Base-by-base conservation (phyloP, 2,888 invertebrate species). In the Agelastica alni region DNA sequence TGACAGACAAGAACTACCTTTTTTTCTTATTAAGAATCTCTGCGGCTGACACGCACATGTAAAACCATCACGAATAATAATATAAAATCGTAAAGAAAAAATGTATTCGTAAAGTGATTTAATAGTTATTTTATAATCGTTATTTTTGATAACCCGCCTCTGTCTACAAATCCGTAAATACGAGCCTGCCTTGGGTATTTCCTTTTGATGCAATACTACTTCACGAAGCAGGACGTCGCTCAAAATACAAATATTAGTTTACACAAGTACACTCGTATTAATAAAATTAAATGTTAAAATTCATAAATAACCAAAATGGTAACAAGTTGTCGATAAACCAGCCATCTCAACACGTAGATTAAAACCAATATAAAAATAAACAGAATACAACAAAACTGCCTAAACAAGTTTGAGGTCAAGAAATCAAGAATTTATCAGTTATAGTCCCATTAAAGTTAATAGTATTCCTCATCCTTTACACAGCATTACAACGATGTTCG, bases 341-440 rank as follows among this genome's bases (percentile, higher is more conserved):
- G 34, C 16, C 14, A 34, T 34, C 34, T 14, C 9, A 39, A 12
- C 20, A 18, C 2, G 18, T 20, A 26, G 9, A 26, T 26, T 7
- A 18, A n/a, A 39, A 39, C 17, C 17, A 39, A 39, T 18, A 39
- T 20, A 39, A 2, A 39, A 7, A 14, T 5, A 16, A 12, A 20
- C 13, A 32, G 1, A 32, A 32, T 13, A 12, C 7, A 32, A 39
- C 20, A 39, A 16, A 39, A 10, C 37, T 10, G 10, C 37, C 45
- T 22, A 46, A 46, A 46, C 46, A 46, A 46, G 46, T 46, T 46
- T 46, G 36, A 36, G 46, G 46, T 46, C 46, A 46, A 26, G 36
- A 46, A 16, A 46, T 36, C 46, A 46, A 46, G 46, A 26, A n/a
- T 22, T 42, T 42, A 42, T 42, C 37, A 12, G 37, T 20, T 39